A percentile compares a stretch with the other conserved stretches of the same genome.
Conservation (phyloP, 2,888 invertebrate species). For the Nemapogon koenigi region DNA sequence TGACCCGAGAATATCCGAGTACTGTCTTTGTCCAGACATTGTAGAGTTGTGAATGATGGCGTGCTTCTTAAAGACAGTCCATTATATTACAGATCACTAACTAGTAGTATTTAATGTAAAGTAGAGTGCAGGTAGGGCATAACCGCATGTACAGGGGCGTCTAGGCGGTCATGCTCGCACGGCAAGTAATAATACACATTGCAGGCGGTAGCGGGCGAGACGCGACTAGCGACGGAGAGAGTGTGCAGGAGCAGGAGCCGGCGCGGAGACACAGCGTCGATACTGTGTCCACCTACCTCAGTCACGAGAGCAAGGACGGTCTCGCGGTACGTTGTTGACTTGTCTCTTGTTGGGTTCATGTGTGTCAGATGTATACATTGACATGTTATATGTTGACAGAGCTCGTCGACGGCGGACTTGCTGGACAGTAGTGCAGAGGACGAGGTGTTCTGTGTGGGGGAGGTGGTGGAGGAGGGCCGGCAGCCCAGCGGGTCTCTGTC, state of each 20-base stretch:
- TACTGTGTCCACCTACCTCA: conserved; percentile 88
- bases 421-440: conserved; percentile 76
- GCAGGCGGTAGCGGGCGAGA: conserved; percentile 61
- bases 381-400: not conserved
- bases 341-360: not conserved
- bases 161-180: not conserved
- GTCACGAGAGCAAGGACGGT: conserved; percentile 82
- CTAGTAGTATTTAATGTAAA: no score
- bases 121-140: no score
- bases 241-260: conserved; percentile 80
- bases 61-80: no score
- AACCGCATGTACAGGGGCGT: no score
- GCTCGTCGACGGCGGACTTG: conserved; percentile 53
- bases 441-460: conserved; percentile 65
- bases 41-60: no score
- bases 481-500: conserved; percentile 87
- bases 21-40: no score
- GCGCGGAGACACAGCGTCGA: conserved; percentile 83
- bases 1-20: no score
- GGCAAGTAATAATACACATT: conserved; percentile 65
- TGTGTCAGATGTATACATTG: not conserved
- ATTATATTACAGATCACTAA: no score
- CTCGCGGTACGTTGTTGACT: conserved; percentile 30
- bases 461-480: conserved; percentile 70
- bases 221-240: conserved; percentile 68